Evolutionary conservation across 2,797 vertebrate species (phyloP).

Genomic region (Garrulus glandarius): DNA sequence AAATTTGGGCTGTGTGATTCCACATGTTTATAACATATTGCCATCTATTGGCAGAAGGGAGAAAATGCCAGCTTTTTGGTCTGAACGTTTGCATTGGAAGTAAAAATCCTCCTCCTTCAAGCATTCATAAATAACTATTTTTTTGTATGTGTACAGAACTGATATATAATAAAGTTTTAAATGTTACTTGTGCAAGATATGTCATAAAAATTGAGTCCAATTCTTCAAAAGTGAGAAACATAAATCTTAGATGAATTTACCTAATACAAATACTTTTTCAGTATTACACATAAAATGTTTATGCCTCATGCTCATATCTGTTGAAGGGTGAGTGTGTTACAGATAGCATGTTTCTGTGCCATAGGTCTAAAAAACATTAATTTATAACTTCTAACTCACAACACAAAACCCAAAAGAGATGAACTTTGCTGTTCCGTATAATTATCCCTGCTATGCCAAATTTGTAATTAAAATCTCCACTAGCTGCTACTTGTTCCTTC

Average conservation of each 20-base stretch:
- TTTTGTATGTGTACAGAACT: neutral
- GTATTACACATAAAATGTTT: neutral
- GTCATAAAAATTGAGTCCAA: neutral
- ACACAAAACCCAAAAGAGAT: neutral
- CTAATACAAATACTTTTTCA: neutral
- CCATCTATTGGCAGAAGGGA: slow-evolving; percentile 64
- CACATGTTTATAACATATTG: slow-evolving; percentile 55
- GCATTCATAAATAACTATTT: neutral
- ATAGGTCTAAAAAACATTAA: neutral
- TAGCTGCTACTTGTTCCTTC: neutral
- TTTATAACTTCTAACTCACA: neutral
- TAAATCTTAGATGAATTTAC: neutral
- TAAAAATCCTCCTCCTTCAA: neutral
- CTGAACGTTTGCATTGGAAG: neutral
- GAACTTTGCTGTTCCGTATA: neutral
- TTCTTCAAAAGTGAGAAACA: neutral
- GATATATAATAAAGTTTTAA: neutral
- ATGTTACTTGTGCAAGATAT: neutral
- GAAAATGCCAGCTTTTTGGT: neutral
- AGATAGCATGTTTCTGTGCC: neutral
- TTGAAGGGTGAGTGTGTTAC: neutral
- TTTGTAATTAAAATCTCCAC: neutral
- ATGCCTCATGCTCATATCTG: neutral
- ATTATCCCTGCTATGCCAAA: neutral
- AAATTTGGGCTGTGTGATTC: neutral